These are phyloP conservation scores for Leuciscus idus DNA, from an alignment of 2,113 vertebrate species.

Conservation along the genomic window DNA sequence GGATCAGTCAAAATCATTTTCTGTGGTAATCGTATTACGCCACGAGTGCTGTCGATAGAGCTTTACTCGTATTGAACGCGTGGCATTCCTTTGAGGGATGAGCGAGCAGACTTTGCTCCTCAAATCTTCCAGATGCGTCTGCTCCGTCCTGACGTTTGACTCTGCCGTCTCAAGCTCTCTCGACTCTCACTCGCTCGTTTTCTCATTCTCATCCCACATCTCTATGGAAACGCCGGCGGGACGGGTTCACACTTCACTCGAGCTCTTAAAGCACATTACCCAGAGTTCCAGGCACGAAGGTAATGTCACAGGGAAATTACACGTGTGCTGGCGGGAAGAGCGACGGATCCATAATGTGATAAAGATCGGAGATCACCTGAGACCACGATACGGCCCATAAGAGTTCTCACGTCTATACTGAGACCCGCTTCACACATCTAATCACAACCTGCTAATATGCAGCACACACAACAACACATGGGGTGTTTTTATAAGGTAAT, in stretches of 20 bases:
- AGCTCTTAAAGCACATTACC: slow-evolving; percentile 12
- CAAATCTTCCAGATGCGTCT: neutral
- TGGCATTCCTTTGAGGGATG: neutral
- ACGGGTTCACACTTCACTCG: neutral
- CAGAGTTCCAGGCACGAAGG: slow-evolving; percentile 11
- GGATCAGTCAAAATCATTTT: neutral
- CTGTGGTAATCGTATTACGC: neutral
- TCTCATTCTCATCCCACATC: slow-evolving; percentile 1
- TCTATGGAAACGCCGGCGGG: neutral
- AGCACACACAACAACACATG: neutral
- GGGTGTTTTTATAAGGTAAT: neutral
- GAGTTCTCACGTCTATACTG: neutral
- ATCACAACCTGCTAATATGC: neutral
- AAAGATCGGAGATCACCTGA: slow-evolving; percentile 25
- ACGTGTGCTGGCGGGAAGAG: neutral
- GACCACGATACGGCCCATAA: neutral
- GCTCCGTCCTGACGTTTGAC: neutral
- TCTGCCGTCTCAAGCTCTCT: neutral
- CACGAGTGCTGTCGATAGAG: slow-evolving; percentile 3
- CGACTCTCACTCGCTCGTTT: neutral
- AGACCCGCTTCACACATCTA: neutral
- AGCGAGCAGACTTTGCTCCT: neutral
- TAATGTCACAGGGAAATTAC: slow-evolving; percentile 18
- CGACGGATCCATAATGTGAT: neutral
- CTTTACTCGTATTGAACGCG: neutral